Evolutionary conservation across 2,888 invertebrate genomes (phyloP).

Genomic region (Dione vanillae): DNA sequence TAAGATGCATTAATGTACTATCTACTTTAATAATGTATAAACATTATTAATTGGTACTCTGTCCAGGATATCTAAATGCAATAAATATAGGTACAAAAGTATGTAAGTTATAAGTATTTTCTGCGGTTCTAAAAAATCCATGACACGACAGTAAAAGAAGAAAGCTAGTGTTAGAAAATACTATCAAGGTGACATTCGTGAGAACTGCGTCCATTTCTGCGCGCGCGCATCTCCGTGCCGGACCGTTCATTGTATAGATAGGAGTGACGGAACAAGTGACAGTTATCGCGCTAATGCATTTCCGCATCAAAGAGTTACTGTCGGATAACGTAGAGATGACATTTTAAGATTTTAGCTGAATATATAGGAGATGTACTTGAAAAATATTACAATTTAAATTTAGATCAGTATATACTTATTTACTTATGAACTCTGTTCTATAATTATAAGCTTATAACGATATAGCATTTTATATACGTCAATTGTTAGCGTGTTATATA

Average conservation of each 20-base stretch:
- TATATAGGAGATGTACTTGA: not conserved
- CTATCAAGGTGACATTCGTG: slow-evolving; percentile 54
- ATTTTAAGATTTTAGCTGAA: not conserved
- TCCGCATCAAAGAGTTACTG: slow-evolving; percentile 47
- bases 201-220: slow-evolving; percentile 63
- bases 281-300: slow-evolving; percentile 66
- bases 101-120: not conserved
- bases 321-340: not conserved
- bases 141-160: slow-evolving; percentile 17
- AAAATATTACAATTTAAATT: not conserved
- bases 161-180: slow-evolving; percentile 26
- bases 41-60: too few species aligned
- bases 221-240: slow-evolving; percentile 54
- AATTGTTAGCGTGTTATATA: too few species aligned
- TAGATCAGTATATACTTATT: not conserved
- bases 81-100: not conserved
- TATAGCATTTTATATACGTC: too few species aligned
- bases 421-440: not conserved
- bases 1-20: too few species aligned
- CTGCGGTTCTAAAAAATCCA: not conserved
- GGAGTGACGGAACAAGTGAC: slow-evolving; percentile 60
- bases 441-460: too few species aligned
- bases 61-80: not conserved
- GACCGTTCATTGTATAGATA: slow-evolving; percentile 58
- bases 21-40: too few species aligned